These are phyloP conservation scores for Orycteropus afer DNA, from an alignment of 2,113 vertebrate species.

Conservation along the genomic window DNA sequence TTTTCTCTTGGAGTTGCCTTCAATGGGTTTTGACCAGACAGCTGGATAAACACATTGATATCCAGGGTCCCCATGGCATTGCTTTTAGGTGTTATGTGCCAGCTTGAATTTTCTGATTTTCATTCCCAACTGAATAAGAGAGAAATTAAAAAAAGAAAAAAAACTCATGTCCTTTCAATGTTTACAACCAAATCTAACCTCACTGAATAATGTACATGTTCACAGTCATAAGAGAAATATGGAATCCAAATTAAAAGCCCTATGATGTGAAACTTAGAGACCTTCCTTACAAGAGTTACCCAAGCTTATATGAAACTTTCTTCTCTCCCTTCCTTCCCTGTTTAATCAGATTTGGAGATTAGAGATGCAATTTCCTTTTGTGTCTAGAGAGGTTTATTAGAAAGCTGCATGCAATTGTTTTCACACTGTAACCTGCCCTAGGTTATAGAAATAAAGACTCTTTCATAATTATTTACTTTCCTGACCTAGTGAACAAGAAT, in stretches of 20 bases:
- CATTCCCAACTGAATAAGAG: not conserved
- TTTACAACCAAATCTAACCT: slow-evolving; percentile 52
- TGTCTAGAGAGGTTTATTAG: slow-evolving; percentile 69
- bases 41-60: not conserved
- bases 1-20: not conserved
- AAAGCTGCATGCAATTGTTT: slow-evolving; percentile 32
- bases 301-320: slow-evolving; percentile 22
- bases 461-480: slow-evolving; percentile 67
- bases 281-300: slow-evolving; percentile 31
- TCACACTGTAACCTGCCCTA: not conserved
- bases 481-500: slow-evolving; percentile 63
- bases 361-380: slow-evolving; percentile 77
- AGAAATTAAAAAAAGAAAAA: slow-evolving; percentile 50
- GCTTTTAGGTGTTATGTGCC: not conserved
- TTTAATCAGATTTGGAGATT: slow-evolving; percentile 81
- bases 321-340: not conserved
- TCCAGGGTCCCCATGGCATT: not conserved
- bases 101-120: slow-evolving; percentile 40
- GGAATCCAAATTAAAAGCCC: slow-evolving; percentile 31
- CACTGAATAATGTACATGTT: slow-evolving; percentile 25
- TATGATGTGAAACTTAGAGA: slow-evolving; percentile 8
- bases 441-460: slow-evolving; percentile 52
- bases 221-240: slow-evolving; percentile 47
- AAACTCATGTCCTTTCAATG: slow-evolving; percentile 24
- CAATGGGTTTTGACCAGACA: not conserved